phyloP scores from a whole-genome alignment of 2,888 invertebrate species.

The Dicyrtoma fusca region DNA sequence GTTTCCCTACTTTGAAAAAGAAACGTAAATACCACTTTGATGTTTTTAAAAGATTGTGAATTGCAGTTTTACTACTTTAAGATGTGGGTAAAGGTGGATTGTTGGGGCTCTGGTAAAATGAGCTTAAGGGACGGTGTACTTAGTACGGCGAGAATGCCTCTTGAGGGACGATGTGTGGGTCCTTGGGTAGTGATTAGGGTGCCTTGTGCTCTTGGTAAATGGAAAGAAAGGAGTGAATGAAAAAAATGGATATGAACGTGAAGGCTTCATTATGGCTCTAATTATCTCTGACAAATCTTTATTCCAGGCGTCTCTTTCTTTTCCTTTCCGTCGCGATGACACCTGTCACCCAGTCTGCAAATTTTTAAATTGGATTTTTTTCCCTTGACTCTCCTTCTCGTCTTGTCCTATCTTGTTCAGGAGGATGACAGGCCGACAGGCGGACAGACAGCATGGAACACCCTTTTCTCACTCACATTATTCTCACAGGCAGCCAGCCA shows the following conservation, averaged over 20 bases:
- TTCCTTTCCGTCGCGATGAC: slow-evolving; percentile 45
- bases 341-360: slow-evolving; percentile 56
- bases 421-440: slow-evolving; percentile 27
- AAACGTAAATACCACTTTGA: no score
- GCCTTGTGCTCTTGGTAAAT: no score
- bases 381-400: slow-evolving; percentile 28
- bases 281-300: slow-evolving; percentile 62
- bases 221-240: not conserved
- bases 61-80: no score
- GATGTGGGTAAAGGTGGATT: no score
- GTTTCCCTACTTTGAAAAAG: no score
- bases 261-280: slow-evolving; percentile 60
- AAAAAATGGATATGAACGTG: slow-evolving; percentile 47
- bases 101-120: no score
- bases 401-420: slow-evolving; percentile 38
- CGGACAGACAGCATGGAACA: slow-evolving; percentile 36
- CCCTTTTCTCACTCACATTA: slow-evolving; percentile 31
- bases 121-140: no score
- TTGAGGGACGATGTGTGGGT: no score
- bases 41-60: no score
- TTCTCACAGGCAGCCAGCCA: slow-evolving; percentile 17
- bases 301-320: slow-evolving; percentile 44
- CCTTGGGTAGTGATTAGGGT: no score
- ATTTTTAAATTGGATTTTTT: slow-evolving; percentile 57
- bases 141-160: no score